Evolutionary conservation across 2,888 invertebrate genomes (phyloP), one percentile per base, ranked within the genome.

Genomic region (Aplocera efformata): DNA sequence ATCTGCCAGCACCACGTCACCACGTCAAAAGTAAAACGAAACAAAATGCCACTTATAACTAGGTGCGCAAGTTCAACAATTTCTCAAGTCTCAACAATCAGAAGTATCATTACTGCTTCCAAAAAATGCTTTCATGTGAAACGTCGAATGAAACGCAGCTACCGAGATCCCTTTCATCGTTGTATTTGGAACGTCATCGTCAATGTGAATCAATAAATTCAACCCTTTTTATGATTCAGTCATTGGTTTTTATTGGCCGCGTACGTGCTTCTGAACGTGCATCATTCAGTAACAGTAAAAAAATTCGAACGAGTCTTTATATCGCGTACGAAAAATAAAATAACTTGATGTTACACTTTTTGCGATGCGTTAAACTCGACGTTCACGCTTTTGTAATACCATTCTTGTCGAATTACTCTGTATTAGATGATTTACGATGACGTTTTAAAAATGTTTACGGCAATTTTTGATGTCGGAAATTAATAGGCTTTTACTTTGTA

Each of bases 151-250:
- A 24, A 25, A 28, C 5, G 6, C 22, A 24, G 26, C 7, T 24
- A 32, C 20, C 22, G 23, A 38, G 32, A 31, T 24, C 67, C 27
- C 67, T 44, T 44, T 35, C 35, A 39, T 32, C 23, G 32, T 32
- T 32, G 17, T 36, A 24, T 40, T 32, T 8, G 23, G 23, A 36
- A 36, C 32, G 73, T 74, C 74, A 75, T 79, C 70, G 76, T 74
- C 79, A 77, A 79, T 80, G 72, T 59, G 76, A 82, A 80, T 83
- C 81, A 82, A 84, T 85, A 83, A 82, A 84, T 83, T 82, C 76
- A 82, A 81, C 81, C 80, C 80, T 74, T 82, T 84, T 83, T 84
- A 84, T 72, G 79, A 81, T 79, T 77, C 74, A 72, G 73, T 74
- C 82, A 78, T 84, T 82, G 72, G 64, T 49, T 83, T 85, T 85